Evolutionary conservation across 2,797 vertebrate species (phyloP), one percentile per base, ranked within the genome.

Genomic region (Ciconia nigra): DNA sequence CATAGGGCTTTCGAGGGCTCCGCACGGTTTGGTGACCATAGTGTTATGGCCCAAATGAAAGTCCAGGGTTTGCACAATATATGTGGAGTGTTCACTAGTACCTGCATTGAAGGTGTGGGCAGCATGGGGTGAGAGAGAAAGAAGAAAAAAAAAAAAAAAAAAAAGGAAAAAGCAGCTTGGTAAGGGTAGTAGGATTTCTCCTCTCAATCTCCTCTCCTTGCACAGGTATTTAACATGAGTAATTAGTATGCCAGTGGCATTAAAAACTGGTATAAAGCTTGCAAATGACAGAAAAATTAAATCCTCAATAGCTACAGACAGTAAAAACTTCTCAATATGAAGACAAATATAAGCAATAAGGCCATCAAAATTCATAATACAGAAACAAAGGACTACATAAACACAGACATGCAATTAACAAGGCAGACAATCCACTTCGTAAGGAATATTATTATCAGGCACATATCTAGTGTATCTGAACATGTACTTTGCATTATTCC

Each of bases 41-140:
- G 99, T 99, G 95, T 99, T 99, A 83, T 99, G 99, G 83, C 99
- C 99, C 22, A 99, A 98, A 91, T 99, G 99, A 92, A 99, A 99
- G 95, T 99, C 99, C 96, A 99, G 97, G 7, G 99, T 99, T 98
- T 99, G 99, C 52, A 99, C 99, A 19, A 99, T 99, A 62, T 99
- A 99, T 0, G 99, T 99, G 24, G 99, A 99, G 83, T 99, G 99
- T 63, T 99, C 99, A 73, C 98, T 99, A 65, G 99, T 99, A 77
- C 99, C 99, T 99, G 97, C 24, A n/a, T 71, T 14, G 29, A 65
- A 85, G 5, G 44, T 13, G 52, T 16, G 52, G 61, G 28, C 2
- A 7, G n/a, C 0, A 0, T 14, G 17, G 24, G 9, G 10, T 19
- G 11, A 54, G 25, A 82, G 11, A 28, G 19, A 15, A 20, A 44